Percentiles rank a stretch among this genome's conserved stretches.
Evolutionary conservation across 2,797 vertebrate genomes (phyloP).

Genomic region (Cirrhinus mrigala): DNA sequence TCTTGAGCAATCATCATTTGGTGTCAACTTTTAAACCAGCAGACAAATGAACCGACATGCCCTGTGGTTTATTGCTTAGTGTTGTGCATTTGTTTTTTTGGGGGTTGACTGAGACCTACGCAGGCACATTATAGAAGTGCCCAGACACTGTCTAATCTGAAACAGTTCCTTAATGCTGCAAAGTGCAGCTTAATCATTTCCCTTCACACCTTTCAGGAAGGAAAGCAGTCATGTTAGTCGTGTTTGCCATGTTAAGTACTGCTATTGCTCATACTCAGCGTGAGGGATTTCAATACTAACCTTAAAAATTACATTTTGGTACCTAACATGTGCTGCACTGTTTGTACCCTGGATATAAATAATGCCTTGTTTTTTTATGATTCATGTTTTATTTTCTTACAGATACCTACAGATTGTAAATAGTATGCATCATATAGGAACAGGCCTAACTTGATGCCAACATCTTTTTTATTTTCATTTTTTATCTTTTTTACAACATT

Average conservation of each 20-base stretch:
- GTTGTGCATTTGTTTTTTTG: background rate
- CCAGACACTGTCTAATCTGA: background rate
- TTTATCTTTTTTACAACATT: too few relatives aligned
- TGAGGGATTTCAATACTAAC: background rate
- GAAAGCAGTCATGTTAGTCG: background rate
- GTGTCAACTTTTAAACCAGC: background rate
- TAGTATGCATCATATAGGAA: too few relatives aligned
- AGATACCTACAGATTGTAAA: background rate
- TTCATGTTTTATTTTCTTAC: background rate
- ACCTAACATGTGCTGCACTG: background rate
- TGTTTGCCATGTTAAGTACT: background rate
- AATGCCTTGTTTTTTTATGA: background rate
- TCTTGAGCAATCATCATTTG: background rate
- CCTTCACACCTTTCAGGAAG: conserved; percentile 16
- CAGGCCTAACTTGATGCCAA: background rate
- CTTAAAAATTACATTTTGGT: background rate
- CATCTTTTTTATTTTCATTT: too few relatives aligned
- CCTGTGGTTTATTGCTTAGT: background rate
- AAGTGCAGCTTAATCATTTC: conserved; percentile 6
- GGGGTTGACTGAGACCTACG: background rate
- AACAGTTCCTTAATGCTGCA: background rate
- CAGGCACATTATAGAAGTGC: background rate
- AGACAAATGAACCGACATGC: background rate
- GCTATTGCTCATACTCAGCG: background rate
- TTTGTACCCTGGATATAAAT: background rate